Evolutionary conservation across 2,888 invertebrate species (phyloP), one percentile per base, ranked within the genome.

Genomic region (Clostera curtula): DNA sequence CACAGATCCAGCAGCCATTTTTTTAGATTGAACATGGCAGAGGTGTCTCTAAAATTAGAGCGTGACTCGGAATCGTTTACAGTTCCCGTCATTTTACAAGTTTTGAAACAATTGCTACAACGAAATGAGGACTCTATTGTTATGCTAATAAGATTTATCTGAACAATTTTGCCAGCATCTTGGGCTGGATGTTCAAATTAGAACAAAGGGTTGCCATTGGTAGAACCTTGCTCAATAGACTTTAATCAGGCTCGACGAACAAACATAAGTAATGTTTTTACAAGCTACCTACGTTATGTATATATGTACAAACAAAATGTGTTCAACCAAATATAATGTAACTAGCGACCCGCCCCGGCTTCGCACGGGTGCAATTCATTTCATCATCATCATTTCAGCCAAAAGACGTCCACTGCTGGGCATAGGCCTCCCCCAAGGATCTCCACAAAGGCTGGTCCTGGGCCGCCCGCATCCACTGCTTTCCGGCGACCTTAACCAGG

Each of bases 171-270:
- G 14, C 17, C 36, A 52, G 43, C 29, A 51, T n/a, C n/a, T n/a
- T 63, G 46, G 57, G 29, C 31, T 34, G 59, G 47, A 54, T 45
- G 53, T 47, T 42, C 55, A 54, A 68, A 69, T 70, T 70, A 69
- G 66, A 69, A 71, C 71, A 71, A 71, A 70, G 71, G 66, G 66
- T 66, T 69, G 67, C 69, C 65, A 64, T 62, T 56, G 56, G 54
- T 56, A 52, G 56, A 53, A 59, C 58, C 59, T 45, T 55, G 63
- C 62, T 65, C 69, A 68, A 70, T 71, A 70, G 69, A 71, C 60
- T 68, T 69, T 69, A 67, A 70, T 70, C 70, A 69, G 55, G 43
- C 46, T 31, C 46, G 61, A 65, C 64, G 58, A 55, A 53, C 51
- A 52, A 63, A 49, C 49, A 50, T 61, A 43, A 56, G 44, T 56